phyloP scores from a whole-genome alignment of 2,797 vertebrate genomes.

The Scleropages formosus region DNA sequence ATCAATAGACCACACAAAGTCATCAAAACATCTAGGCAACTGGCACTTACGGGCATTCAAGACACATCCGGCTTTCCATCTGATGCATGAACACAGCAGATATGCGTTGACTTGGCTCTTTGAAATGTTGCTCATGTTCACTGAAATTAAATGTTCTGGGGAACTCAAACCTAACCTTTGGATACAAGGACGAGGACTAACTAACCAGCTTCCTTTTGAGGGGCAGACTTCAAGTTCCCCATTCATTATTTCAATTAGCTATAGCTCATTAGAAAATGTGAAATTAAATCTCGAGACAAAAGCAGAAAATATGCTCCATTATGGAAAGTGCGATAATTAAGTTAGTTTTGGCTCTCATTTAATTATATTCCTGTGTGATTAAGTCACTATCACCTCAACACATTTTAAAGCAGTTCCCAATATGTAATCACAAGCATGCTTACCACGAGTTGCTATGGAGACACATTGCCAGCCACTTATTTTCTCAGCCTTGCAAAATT shows the following conservation, averaged over 20 bases:
- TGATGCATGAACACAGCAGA: not conserved
- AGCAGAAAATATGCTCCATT: constrained; percentile 16
- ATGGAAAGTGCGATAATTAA: constrained; percentile 16
- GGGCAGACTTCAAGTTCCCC: constrained; percentile 11
- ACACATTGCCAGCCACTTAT: not conserved
- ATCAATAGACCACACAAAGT: constrained; percentile 23
- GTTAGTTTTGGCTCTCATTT: not conserved
- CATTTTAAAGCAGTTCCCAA: not conserved
- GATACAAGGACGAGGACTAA: constrained; percentile 17
- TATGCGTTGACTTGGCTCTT: not conserved
- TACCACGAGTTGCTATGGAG: not conserved
- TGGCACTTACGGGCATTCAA: constrained; percentile 16
- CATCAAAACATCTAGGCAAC: constrained; percentile 11
- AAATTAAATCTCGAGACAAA: constrained; percentile 12
- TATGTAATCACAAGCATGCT: not conserved
- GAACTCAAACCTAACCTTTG: not conserved
- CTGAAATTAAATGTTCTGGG: not conserved
- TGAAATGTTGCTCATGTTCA: not conserved
- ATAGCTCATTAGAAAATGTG: not conserved
- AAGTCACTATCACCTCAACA: not conserved
- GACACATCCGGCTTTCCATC: constrained; percentile 6
- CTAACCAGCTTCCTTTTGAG: not conserved
- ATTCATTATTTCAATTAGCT: constrained; percentile 29
- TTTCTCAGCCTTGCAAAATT: not conserved
- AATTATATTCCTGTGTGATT: constrained; percentile 16